Evolutionary conservation across 1,140 invertebrate genomes (phyloP), one percentile per base, ranked within the genome.

Genomic region (Zaprionus inermis): DNA sequence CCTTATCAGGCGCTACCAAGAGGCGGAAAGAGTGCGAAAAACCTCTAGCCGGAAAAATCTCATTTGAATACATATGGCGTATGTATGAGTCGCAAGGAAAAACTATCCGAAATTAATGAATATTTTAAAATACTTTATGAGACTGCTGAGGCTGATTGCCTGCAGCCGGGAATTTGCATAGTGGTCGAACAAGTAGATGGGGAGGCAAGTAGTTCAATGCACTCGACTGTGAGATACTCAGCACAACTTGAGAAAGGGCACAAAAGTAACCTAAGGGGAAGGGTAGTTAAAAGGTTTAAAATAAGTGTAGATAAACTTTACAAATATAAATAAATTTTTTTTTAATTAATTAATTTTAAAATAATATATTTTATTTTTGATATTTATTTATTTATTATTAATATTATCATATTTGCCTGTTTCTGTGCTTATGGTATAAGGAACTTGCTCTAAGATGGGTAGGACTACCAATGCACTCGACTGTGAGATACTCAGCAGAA

Each of bases 111-210:
- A 89, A 83, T 89, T 88, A 88, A 88, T 88, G 84, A 88, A 88
- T 88, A 88, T 88, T 81, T 89, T 79, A 60, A 61, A 89, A 89
- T 88, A 83, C 84, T 88, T 88, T 88, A 88, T 70, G 83, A 83
- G 74, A 28, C 24, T 28, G 18, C 34, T 57, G 32, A 64, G 59
- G 55, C 16, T 63, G 65, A 76, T 78, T 82, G 58, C 38, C 65
- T 41, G 66, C 52, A 49, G 22, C 20, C 16, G 22, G 49, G 41
- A 52, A 52, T 66, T 59, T 49, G 66, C 56, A 69, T 64, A 64
- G 34, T 18, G 3, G 16, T 41, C n/a, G 34, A 5, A 51, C 30
- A 49, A 34, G 24, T n/a, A 55, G 63, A 49, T 28, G 2, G 18
- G 44, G 44, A 7, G 46, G 55, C 28, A 44, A 34, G 63, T 14